phyloP scores from a whole-genome alignment of 2,888 invertebrate species.

The Chorisops tibialis region DNA sequence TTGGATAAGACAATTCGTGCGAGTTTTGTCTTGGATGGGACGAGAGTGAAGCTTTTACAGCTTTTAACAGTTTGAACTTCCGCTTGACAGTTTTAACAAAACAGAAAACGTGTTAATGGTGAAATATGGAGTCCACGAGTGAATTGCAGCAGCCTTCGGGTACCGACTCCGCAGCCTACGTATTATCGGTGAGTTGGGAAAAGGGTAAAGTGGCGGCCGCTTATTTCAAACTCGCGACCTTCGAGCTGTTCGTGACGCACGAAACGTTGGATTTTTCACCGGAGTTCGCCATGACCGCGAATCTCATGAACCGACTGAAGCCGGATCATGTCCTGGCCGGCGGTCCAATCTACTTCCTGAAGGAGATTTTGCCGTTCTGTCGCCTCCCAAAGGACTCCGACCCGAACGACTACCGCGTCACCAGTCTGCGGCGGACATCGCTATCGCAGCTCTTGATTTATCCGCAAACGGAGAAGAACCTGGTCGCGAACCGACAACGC shows the following conservation, averaged over 20 bases:
- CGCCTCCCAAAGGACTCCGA: slow-evolving; percentile 21
- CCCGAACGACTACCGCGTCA: slow-evolving; percentile 25
- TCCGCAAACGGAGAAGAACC: slow-evolving; percentile 27
- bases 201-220: slow-evolving; percentile 30
- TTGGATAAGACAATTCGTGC: too few relatives aligned
- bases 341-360: slow-evolving; percentile 32
- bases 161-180: too few relatives aligned
- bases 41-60: too few relatives aligned
- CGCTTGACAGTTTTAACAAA: too few relatives aligned
- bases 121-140: too few relatives aligned
- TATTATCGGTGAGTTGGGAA: slow-evolving; percentile 34
- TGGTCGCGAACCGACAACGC: slow-evolving; percentile 25
- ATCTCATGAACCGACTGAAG: slow-evolving; percentile 34
- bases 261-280: slow-evolving; percentile 34
- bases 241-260: slow-evolving; percentile 33
- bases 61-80: too few relatives aligned
- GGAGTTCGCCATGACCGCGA: slow-evolving; percentile 30
- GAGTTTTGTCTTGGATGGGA: too few relatives aligned
- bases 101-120: too few relatives aligned
- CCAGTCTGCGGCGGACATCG: slow-evolving; percentile 1
- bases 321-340: slow-evolving; percentile 30
- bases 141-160: too few relatives aligned
- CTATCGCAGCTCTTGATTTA: slow-evolving; percentile 30
- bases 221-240: slow-evolving; percentile 32
- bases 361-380: slow-evolving; percentile 28